Evolutionary conservation across 2,113 vertebrate species (phyloP).

Genomic region (Elephas maximus): DNA sequence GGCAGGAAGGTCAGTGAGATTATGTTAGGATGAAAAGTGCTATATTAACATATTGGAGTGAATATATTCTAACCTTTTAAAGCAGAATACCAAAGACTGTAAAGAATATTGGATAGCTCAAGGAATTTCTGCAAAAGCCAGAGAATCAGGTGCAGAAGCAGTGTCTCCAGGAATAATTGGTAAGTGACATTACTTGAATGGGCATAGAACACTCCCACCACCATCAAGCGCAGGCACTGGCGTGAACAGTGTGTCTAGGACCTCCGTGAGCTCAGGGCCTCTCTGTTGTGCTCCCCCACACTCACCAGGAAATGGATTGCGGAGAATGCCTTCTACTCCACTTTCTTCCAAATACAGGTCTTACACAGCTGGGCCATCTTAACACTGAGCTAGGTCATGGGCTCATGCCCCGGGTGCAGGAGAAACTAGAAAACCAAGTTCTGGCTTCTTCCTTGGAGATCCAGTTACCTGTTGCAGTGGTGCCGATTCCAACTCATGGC

Average conservation of each 20-base stretch:
- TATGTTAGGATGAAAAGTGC: neutral
- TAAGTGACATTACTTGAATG: neutral
- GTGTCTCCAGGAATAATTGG: neutral
- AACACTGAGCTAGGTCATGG: neutral
- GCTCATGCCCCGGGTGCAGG: no score
- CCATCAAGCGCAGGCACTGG: rapidly evolving
- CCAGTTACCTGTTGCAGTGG: neutral
- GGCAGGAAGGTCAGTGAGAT: neutral
- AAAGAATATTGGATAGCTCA: neutral
- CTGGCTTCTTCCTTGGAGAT: neutral
- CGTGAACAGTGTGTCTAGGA: neutral
- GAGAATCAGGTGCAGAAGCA: neutral
- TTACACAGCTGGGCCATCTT: rapidly evolving
- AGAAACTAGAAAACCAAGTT: neutral
- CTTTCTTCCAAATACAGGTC: neutral
- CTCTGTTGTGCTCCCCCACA: neutral
- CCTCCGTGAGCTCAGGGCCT: neutral
- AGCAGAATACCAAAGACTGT: neutral
- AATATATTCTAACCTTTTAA: neutral
- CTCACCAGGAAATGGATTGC: neutral
- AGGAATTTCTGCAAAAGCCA: neutral
- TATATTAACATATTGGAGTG: neutral
- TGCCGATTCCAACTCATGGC: neutral
- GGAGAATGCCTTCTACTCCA: neutral
- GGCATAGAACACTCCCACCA: rapidly evolving